A percentile compares a stretch with the other conserved stretches of the same genome.
phyloP scores from a whole-genome alignment of 1,140 invertebrate species.

The Spodoptera litura region DNA sequence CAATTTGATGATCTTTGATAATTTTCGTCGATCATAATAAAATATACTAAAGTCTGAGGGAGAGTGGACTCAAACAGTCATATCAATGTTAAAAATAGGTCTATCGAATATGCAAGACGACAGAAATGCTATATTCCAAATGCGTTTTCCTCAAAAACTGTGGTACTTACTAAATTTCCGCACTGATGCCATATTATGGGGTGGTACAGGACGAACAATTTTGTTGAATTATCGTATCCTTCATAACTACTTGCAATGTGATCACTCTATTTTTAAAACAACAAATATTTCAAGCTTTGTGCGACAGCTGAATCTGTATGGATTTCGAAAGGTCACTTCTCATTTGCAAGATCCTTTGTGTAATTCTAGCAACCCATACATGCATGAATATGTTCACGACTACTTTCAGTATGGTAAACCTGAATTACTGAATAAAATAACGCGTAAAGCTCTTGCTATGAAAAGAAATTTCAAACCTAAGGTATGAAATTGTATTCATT shows the following conservation, averaged over 20 bases:
- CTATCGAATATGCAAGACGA: conserved; percentile 65
- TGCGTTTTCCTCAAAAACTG: conserved; percentile 88
- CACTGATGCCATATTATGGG: conserved; percentile 87
- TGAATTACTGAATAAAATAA: conserved; percentile 86
- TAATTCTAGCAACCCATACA: conserved; percentile 86
- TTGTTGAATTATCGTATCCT: conserved; percentile 87
- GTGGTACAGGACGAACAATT: conserved; percentile 84
- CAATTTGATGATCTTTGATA: neutral
- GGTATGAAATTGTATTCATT: conserved; percentile 53
- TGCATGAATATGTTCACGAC: conserved; percentile 88
- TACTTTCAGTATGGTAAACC: conserved; percentile 85
- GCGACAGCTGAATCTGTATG: conserved; percentile 88
- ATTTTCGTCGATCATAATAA: too few relatives aligned
- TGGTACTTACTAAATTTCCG: conserved; percentile 87
- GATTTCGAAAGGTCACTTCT: conserved; percentile 88
- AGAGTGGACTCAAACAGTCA: neutral
- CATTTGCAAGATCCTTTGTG: conserved; percentile 87
- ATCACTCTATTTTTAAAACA: conserved; percentile 87
- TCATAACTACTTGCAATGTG: conserved; percentile 85
- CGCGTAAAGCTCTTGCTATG: conserved; percentile 84
- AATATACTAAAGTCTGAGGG: too few relatives aligned
- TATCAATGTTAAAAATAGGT: conserved; percentile 7
- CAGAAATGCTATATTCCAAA: conserved; percentile 82
- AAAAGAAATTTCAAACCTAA: conserved; percentile 76
- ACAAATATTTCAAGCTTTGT: conserved; percentile 88